phyloP scores from a whole-genome alignment of 2,888 invertebrate genomes.

The Xylota sylvarum region DNA sequence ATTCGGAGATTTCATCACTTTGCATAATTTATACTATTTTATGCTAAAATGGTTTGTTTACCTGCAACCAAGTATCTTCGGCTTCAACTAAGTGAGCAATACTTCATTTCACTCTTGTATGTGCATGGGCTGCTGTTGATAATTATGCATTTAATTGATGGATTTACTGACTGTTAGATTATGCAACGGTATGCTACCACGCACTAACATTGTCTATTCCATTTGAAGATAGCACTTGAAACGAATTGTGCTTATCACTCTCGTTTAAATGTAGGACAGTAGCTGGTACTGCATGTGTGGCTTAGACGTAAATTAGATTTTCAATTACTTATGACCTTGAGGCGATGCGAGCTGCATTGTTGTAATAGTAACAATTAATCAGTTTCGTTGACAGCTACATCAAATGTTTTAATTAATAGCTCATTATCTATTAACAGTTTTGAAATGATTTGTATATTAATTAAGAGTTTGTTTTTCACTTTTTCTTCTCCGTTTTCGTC shows the following conservation, averaged over 20 bases:
- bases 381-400: conserved; percentile 56
- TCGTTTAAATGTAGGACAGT: conserved; percentile 45
- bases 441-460: conserved; percentile 46
- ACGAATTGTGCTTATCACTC: conserved; percentile 42
- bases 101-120: conserved; percentile 14
- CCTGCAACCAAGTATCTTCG: conserved; percentile 13
- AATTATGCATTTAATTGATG: conserved; percentile 66
- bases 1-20: conserved; percentile 32
- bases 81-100: conserved; percentile 11
- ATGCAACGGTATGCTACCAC: conserved; percentile 38
- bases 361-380: conserved; percentile 56
- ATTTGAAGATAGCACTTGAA: conserved; percentile 48
- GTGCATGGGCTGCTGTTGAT: conserved; percentile 35
- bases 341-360: conserved; percentile 43
- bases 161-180: conserved; percentile 43
- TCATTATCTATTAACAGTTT: conserved; percentile 42
- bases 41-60: conserved; percentile 42
- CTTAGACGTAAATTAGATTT: conserved; percentile 6
- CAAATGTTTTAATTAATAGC: conserved; percentile 50
- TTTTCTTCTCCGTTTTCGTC: background rate
- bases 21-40: conserved; percentile 50
- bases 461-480: conserved; percentile 32
- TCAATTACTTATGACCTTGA: conserved; percentile 65
- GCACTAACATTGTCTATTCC: conserved; percentile 7
- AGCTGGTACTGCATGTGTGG: background rate